Evolutionary conservation across 2,797 vertebrate genomes (phyloP).

Genomic region (Perodicticus potto): DNA sequence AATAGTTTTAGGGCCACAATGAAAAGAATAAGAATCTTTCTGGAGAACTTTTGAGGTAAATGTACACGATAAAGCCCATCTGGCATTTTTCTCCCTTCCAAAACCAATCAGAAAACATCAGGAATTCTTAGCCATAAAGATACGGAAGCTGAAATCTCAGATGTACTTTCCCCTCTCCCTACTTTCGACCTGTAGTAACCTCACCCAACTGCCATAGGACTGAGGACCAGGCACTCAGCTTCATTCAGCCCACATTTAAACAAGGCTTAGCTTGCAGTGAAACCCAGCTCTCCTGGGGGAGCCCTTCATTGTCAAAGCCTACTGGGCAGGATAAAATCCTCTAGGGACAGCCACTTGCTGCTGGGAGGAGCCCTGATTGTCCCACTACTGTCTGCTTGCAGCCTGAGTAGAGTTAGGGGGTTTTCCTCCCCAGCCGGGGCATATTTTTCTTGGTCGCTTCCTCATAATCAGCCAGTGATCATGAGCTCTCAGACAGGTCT

Average conservation of each 20-base stretch:
- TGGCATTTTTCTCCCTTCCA: not conserved
- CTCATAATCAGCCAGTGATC: slow-evolving; percentile 75
- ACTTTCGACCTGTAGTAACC: not conserved
- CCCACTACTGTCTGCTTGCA: slow-evolving; percentile 79
- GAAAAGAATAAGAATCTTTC: not conserved
- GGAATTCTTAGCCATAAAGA: not conserved
- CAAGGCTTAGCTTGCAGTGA: slow-evolving; percentile 71
- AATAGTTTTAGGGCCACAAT: not conserved
- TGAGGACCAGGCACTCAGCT: slow-evolving; percentile 70
- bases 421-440: not conserved
- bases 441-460: slow-evolving; percentile 48
- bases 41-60: slow-evolving; percentile 31
- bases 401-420: not conserved
- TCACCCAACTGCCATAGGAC: slow-evolving; percentile 9
- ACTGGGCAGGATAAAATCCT: slow-evolving; percentile 79
- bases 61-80: not conserved
- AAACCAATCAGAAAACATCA: not conserved
- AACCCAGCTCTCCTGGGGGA: slow-evolving; percentile 80
- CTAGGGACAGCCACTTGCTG: slow-evolving; percentile 77
- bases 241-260: slow-evolving; percentile 86
- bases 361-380: slow-evolving; percentile 79
- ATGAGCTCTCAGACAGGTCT: slow-evolving; percentile 33
- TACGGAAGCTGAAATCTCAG: not conserved
- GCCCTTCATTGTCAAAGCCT: slow-evolving; percentile 78
- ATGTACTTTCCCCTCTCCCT: too few species aligned